phyloP scores from a whole-genome alignment of 2,797 vertebrate species.

The Ataeniobius toweri region DNA sequence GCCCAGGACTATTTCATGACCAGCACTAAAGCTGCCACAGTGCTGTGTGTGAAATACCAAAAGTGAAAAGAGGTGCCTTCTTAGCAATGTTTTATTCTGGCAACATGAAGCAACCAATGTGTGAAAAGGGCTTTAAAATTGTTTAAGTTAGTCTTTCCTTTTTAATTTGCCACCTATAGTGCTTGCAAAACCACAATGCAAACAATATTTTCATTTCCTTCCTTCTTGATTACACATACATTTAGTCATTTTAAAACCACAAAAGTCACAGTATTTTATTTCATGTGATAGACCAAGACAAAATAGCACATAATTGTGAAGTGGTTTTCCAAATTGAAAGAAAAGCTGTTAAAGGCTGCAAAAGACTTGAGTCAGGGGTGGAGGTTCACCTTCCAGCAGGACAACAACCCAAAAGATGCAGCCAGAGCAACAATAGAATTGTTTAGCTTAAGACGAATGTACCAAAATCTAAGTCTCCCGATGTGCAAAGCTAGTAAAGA shows the following conservation, averaged over 20 bases:
- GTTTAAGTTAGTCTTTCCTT: neutral
- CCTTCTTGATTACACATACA: neutral
- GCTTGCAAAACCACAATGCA: too few relatives aligned
- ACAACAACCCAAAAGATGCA: neutral
- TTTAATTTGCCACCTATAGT: neutral
- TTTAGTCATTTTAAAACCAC: too few relatives aligned
- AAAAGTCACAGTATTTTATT: neutral
- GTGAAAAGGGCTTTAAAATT: neutral
- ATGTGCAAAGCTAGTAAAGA: neutral
- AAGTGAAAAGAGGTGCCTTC: neutral
- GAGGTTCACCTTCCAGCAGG: neutral
- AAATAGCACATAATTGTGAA: neutral
- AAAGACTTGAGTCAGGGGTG: neutral
- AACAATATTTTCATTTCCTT: neutral
- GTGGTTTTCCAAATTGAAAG: neutral
- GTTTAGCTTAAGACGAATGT: neutral
- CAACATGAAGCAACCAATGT: neutral
- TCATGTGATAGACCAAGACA: neutral
- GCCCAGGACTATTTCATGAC: too few relatives aligned
- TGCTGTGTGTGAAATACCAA: neutral
- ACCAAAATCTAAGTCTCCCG: neutral
- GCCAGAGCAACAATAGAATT: neutral
- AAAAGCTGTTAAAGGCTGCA: neutral
- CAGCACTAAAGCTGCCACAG: too few relatives aligned
- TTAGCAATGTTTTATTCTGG: neutral